These are phyloP conservation scores for Paramisgurnus dabryanus DNA, from an alignment of 2,113 vertebrate genomes.

Conservation along the genomic window DNA sequence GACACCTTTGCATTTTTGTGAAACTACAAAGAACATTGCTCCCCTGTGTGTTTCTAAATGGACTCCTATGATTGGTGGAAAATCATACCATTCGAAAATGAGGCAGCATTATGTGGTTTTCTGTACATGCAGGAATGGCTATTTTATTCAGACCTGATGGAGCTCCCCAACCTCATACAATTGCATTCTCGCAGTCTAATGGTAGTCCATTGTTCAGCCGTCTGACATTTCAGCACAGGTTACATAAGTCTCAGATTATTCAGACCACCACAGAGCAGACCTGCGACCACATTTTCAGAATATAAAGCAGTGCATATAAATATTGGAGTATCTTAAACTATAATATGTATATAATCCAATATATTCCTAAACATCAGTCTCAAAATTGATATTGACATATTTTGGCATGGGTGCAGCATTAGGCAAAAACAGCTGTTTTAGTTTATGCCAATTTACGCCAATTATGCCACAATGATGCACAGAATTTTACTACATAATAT, in stretches of 20 bases:
- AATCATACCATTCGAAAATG: conserved; percentile 18
- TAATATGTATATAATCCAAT: no score
- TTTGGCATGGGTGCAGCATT: no score
- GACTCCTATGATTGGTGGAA: conserved; percentile 16
- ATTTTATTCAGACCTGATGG: conserved; percentile 45
- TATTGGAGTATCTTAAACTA: no score
- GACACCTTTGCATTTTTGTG: conserved; percentile 12
- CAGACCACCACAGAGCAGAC: conserved; percentile 7
- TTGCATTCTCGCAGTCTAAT: conserved; percentile 27
- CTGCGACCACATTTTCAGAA: neutral
- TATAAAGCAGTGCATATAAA: neutral
- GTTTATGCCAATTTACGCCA: no score
- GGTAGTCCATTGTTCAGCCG: conserved; percentile 35
- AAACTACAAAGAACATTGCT: conserved; percentile 12
- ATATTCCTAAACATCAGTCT: no score
- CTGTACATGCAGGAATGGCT: conserved; percentile 14
- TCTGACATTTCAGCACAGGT: conserved; percentile 33
- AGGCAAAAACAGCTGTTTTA: no score
- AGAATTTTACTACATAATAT: no score
- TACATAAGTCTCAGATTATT: conserved; percentile 34
- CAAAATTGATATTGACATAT: no score
- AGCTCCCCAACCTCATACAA: neutral
- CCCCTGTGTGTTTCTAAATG: conserved; percentile 15
- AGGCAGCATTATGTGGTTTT: conserved; percentile 6
- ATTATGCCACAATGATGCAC: no score